Evolutionary conservation across 2,797 vertebrate species (phyloP).

Genomic region (Galago senegalensis): DNA sequence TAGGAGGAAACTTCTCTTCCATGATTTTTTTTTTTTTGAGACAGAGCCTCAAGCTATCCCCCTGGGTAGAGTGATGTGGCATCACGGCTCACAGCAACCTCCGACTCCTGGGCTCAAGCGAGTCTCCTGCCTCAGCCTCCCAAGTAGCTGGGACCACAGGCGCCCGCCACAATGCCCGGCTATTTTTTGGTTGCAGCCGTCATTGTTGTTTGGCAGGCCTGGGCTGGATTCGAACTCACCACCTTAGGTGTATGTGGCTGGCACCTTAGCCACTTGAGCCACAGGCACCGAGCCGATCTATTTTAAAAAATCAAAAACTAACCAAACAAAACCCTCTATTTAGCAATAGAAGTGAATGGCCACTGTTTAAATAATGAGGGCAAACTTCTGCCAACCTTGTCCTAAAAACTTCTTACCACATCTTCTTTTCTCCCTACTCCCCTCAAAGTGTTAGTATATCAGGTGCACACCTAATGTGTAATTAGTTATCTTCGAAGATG

Average conservation of each 20-base stretch:
- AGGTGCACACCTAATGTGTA: background rate
- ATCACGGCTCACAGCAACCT: too few species aligned
- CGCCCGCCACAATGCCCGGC: too few species aligned
- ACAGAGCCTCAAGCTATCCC: too few species aligned
- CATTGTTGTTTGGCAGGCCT: too few species aligned
- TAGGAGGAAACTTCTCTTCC: constrained; percentile 40
- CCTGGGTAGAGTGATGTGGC: too few species aligned
- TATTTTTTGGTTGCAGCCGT: too few species aligned
- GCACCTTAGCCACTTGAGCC: too few species aligned
- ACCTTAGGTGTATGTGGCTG: too few species aligned
- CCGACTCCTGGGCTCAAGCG: too few species aligned
- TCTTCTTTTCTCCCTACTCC: background rate
- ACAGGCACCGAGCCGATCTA: background rate
- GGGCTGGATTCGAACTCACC: too few species aligned
- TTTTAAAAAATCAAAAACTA: constrained; percentile 36
- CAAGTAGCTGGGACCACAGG: too few species aligned
- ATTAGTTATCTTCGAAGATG: constrained; percentile 56
- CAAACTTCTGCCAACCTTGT: background rate
- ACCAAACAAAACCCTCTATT: background rate
- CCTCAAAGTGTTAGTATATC: constrained; percentile 3
- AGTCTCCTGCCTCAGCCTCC: too few species aligned
- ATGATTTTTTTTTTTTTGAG: background rate
- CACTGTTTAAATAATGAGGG: constrained; percentile 51
- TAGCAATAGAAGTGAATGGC: background rate
- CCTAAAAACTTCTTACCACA: background rate